Conservation (phyloP, 2,797 vertebrate species). For the Emys orbicularis region DNA sequence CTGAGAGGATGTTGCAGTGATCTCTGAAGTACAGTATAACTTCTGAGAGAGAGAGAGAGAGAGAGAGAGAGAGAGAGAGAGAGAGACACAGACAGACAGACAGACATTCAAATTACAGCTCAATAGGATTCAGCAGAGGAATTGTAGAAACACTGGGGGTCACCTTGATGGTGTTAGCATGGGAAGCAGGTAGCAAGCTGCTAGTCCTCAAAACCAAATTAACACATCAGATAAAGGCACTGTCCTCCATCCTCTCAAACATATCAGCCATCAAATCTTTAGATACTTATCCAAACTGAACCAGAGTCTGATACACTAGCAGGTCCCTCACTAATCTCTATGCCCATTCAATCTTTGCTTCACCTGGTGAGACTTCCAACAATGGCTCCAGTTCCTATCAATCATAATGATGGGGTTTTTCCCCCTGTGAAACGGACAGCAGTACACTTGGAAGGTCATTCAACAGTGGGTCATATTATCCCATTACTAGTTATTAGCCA, state of each 20-base stretch:
- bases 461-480: not conserved
- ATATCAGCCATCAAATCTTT: not conserved
- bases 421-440: not conserved
- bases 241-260: fast-evolving
- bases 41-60: not conserved
- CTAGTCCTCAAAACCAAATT: not conserved
- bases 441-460: not conserved
- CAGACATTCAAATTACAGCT: not conserved
- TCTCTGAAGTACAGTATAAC: not conserved
- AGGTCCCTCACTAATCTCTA: fast-evolving
- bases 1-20: not conserved
- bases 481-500: not conserved
- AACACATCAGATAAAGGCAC: fast-evolving
- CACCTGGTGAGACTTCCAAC: not conserved
- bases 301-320: not conserved
- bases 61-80: not conserved
- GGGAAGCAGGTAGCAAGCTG: not conserved
- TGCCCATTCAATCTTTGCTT: not conserved
- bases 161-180: fast-evolving
- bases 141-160: not conserved
- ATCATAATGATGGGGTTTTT: not conserved
- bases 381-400: not conserved
- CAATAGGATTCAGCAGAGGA: not conserved
- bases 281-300: fast-evolving
- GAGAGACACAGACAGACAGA: not conserved